These are phyloP conservation scores for Corydoras maculifer DNA, from an alignment of 2,113 vertebrate species.

Conservation along the genomic window DNA sequence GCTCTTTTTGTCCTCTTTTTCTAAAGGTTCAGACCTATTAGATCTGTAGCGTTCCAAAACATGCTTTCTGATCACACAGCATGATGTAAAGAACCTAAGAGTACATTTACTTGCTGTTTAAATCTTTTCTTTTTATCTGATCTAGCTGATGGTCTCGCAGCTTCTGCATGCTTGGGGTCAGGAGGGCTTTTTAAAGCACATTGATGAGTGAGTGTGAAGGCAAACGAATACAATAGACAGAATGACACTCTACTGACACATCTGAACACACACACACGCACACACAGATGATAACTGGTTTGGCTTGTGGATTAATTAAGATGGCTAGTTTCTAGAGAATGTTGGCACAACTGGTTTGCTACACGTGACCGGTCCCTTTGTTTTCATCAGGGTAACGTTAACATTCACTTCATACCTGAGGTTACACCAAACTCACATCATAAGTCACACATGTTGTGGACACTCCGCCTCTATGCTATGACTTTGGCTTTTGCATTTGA, in stretches of 20 bases:
- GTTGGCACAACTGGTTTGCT: background rate
- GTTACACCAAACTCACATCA: too few relatives aligned
- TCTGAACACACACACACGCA: background rate
- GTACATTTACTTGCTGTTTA: background rate
- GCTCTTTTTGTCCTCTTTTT: too few relatives aligned
- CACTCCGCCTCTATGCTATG: too few relatives aligned
- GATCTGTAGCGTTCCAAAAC: too few relatives aligned
- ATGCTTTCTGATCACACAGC: background rate
- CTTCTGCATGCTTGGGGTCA: constrained; percentile 84
- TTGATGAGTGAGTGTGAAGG: constrained; percentile 67
- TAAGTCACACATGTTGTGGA: too few relatives aligned
- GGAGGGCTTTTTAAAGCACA: constrained; percentile 81
- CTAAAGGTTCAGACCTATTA: too few relatives aligned
- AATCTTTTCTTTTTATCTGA: background rate
- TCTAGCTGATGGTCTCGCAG: constrained; percentile 78
- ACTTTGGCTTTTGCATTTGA: too few relatives aligned
- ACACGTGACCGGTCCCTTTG: too few relatives aligned
- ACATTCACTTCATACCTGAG: too few relatives aligned
- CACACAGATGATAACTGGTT: background rate
- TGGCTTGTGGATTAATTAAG: background rate
- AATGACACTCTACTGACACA: background rate
- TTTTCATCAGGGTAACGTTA: too few relatives aligned
- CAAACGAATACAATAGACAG: background rate
- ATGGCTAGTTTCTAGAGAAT: background rate
- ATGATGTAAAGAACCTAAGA: background rate